Percentiles rank a stretch among this genome's conserved stretches.
phyloP scores from a whole-genome alignment of 2,797 vertebrate genomes.

The Gallinago nigripennis region DNA sequence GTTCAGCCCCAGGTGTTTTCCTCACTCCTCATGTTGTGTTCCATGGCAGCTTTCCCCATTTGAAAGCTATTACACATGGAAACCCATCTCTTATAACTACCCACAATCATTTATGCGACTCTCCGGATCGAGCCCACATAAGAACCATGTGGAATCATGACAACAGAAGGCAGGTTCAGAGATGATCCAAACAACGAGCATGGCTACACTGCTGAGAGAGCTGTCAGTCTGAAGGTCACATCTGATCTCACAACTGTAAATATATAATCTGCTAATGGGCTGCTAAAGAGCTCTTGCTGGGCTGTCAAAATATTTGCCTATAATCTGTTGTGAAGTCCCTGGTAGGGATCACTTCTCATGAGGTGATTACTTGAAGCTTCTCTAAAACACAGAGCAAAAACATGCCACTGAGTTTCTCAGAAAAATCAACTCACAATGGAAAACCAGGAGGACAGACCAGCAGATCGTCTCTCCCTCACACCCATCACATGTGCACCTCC shows the following conservation, averaged over 20 bases:
- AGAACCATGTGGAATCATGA: not conserved
- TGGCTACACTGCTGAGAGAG: not conserved
- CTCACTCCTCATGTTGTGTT: constrained; percentile 9
- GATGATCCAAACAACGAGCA: not conserved
- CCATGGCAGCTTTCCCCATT: constrained; percentile 3
- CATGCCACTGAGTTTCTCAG: not conserved
- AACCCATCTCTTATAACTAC: not conserved
- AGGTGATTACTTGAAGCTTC: not conserved
- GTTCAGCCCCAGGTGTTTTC: constrained; percentile 61
- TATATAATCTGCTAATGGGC: not conserved
- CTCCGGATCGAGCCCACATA: not conserved
- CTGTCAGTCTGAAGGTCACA: not conserved
- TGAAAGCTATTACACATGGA: not conserved
- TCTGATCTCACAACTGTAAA: not conserved
- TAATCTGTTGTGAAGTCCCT: not conserved
- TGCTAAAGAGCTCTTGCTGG: not conserved
- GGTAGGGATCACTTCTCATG: not conserved
- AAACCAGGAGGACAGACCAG: not conserved
- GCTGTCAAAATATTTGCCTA: not conserved
- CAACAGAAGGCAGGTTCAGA: not conserved
- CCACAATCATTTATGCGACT: not conserved
- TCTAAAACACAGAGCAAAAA: not conserved
- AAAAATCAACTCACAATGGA: not conserved
- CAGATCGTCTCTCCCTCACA: not conserved
- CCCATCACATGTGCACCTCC: not conserved